Evolutionary conservation across 2,797 vertebrate genomes (phyloP), one percentile per base, ranked within the genome.

Genomic region (Limnodromus scolopaceus): DNA sequence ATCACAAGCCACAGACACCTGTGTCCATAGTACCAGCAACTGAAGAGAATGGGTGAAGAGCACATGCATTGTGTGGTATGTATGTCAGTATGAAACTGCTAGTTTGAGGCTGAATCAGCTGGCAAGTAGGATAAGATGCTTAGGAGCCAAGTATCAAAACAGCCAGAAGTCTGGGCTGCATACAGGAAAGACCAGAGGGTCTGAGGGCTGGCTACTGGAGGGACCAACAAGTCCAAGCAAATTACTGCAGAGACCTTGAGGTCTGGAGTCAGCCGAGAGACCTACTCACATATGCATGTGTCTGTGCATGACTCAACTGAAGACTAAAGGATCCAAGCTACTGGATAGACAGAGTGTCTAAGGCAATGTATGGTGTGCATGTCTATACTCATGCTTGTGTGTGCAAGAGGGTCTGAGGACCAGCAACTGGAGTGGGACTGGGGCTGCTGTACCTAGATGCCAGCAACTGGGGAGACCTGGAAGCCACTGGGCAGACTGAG

Each of bases 21-120:
- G 2, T n/a, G 27, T 38, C 34, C 32, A 3, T 16, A 54, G 27
- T 7, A 49, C 34, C 48, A 72, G 20, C 27, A 45, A 34, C 20
- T 6, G 13, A 54, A 57, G 11, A 64, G 13, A 36, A 9, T 9
- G 17, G 15, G 32, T 18, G 25, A 54, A 84, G n/a, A 18, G 15
- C 15, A 39, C 3, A 0, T 3, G 2, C 25, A 55, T 30, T 17
- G 7, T 27, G 20, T 30, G 16, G n/a, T 9, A 30, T 6, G 5
- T 9, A 27, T 4, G 5, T 34, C 28, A 10, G 24, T 5, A 63
- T 13, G 27, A 72, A 49, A 55, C 32, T 75, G 34, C 25, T 32
- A 61, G 27, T 38, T 43, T 53, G 46, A 60, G 22, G 39, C 16
- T 83, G 58, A 53, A 60, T 53, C 36, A 72, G 27, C 22, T 2